Conservation (phyloP, 1,140 invertebrate species). For the Chionoecetes opilio region DNA sequence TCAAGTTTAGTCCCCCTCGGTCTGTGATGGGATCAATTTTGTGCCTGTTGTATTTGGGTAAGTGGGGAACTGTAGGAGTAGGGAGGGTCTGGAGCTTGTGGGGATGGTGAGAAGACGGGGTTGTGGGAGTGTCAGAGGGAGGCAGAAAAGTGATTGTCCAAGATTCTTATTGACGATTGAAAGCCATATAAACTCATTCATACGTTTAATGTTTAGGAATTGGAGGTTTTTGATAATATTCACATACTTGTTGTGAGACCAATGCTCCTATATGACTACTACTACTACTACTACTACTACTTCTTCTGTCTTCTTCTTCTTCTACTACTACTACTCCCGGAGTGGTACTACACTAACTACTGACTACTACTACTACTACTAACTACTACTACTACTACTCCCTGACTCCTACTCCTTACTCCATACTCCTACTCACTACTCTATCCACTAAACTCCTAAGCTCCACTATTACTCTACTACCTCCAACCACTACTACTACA, state of each 20-base stretch:
- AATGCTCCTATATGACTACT: too few relatives aligned
- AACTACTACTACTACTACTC: neutral
- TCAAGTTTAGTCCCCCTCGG: slow-evolving; percentile 40
- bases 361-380: neutral
- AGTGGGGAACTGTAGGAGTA: neutral
- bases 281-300: too few relatives aligned
- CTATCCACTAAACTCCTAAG: neutral
- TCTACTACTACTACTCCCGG: neutral
- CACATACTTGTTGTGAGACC: too few relatives aligned
- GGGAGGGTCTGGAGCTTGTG: neutral
- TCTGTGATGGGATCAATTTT: slow-evolving; percentile 62
- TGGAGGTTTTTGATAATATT: too few relatives aligned
- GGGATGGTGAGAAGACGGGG: neutral
- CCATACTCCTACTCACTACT: neutral
- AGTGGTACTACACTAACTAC: too few relatives aligned
- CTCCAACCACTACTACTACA: neutral
- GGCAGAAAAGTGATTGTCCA: neutral
- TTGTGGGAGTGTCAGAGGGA: neutral
- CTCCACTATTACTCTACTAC: neutral
- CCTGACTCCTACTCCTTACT: neutral
- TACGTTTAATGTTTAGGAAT: too few relatives aligned
- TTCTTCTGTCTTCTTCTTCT: neutral
- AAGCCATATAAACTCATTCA: too few relatives aligned
- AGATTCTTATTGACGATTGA: neutral
- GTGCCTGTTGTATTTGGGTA: neutral